Evolutionary conservation across 2,113 vertebrate species (phyloP).

Genomic region (Catharus bicknelli): DNA sequence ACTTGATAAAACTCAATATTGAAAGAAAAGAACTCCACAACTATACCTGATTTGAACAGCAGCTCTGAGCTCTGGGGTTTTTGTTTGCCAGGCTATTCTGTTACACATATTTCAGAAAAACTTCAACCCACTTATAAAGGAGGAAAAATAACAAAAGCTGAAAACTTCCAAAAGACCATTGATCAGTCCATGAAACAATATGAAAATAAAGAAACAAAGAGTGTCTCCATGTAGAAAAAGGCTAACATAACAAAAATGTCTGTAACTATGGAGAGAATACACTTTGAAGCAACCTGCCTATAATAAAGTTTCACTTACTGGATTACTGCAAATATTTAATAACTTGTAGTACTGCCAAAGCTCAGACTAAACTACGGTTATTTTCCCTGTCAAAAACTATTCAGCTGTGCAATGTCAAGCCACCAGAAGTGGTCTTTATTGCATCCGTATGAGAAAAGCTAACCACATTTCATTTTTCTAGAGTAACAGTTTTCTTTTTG

Average conservation of each 20-base stretch:
- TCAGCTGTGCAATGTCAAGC: slow-evolving; percentile 57
- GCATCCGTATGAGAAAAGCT: slow-evolving; percentile 11
- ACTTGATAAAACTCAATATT: neutral
- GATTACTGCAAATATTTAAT: slow-evolving; percentile 63
- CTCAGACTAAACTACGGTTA: slow-evolving; percentile 43
- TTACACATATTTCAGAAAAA: neutral
- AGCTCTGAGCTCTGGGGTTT: neutral
- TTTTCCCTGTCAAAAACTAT: slow-evolving; percentile 54
- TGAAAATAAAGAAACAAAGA: neutral
- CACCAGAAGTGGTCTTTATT: slow-evolving; percentile 58
- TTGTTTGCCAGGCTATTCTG: neutral
- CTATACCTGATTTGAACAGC: neutral
- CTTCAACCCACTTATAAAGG: neutral
- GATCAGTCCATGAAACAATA: neutral
- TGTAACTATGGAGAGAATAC: slow-evolving; percentile 20
- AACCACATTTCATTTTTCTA: slow-evolving; percentile 13
- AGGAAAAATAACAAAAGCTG: neutral
- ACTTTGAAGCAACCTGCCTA: slow-evolving; percentile 35
- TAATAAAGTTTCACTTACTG: slow-evolving; percentile 44
- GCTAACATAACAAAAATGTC: neutral
- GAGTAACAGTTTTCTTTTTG: slow-evolving; percentile 48
- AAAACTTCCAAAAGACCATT: neutral
- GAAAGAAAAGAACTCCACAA: neutral
- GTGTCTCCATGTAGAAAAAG: neutral
- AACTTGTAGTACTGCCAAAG: slow-evolving; percentile 51